These are phyloP conservation scores for Dinoponera quadriceps DNA, from an alignment of 1,140 invertebrate genomes.

Conservation along the genomic window DNA sequence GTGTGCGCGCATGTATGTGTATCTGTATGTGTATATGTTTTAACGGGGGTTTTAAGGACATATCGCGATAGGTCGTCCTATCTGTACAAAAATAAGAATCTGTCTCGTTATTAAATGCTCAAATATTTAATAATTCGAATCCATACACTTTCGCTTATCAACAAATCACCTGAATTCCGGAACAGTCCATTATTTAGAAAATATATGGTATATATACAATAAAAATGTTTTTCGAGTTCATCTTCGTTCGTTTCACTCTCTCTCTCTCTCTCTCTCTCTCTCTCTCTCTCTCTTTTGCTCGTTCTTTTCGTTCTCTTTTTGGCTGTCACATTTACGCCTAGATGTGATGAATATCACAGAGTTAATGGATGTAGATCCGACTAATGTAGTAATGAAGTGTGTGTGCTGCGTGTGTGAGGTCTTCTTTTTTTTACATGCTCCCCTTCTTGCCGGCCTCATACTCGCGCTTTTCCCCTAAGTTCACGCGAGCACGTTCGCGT, in stretches of 20 bases:
- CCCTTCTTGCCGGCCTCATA: neutral
- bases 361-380: constrained; percentile 59
- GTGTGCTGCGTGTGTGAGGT: neutral
- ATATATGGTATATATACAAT: constrained; percentile 78
- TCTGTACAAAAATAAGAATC: constrained; percentile 74
- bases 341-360: constrained; percentile 71
- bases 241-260: constrained; percentile 9
- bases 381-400: constrained; percentile 1
- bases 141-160: constrained; percentile 58
- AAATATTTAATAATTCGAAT: constrained; percentile 65
- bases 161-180: constrained; percentile 75
- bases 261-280: neutral
- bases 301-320: constrained; percentile 49
- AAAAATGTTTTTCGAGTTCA: constrained; percentile 68
- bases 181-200: constrained; percentile 77
- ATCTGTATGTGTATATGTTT: no score
- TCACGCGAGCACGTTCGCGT: constrained; percentile 8
- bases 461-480: neutral
- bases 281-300: constrained; percentile 27
- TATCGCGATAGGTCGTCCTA: constrained; percentile 62
- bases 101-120: constrained; percentile 70
- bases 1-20: neutral
- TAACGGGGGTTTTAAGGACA: constrained; percentile 1
- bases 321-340: constrained; percentile 61
- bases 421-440: neutral